Percentiles rank a stretch among this genome's conserved stretches.
These are phyloP conservation scores for Zalophus californianus DNA, from an alignment of 2,797 vertebrate species.

Conservation along the genomic window DNA sequence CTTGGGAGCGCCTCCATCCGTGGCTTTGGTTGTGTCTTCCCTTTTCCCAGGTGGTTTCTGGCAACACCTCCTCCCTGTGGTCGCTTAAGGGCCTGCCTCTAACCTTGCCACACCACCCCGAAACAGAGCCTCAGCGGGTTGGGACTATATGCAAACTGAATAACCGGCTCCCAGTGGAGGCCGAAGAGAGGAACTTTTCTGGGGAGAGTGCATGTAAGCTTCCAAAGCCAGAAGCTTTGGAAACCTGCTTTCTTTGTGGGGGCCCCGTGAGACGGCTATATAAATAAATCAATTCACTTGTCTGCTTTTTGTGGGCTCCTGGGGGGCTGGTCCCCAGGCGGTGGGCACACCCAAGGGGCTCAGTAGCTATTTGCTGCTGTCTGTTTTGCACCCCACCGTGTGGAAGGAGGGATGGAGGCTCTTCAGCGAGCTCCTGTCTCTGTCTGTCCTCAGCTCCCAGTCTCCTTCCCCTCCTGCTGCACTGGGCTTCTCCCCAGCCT, in stretches of 20 bases:
- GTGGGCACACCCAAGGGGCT: not conserved
- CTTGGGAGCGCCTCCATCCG: fast-evolving
- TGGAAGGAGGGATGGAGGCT: not conserved
- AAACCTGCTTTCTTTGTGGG: not conserved
- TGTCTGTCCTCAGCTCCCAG: not conserved
- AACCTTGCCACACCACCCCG: fast-evolving
- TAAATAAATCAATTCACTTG: not conserved
- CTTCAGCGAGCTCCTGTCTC: not conserved
- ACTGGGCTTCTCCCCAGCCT: not conserved
- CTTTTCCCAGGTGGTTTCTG: not conserved
- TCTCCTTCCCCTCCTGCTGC: not conserved
- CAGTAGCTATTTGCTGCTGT: not conserved
- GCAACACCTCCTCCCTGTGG: not conserved
- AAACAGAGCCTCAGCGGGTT: too few species aligned
- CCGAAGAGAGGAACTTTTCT: not conserved
- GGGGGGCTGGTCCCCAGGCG: not conserved
- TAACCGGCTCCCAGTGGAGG: fast-evolving
- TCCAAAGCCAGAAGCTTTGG: not conserved
- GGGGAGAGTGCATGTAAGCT: not conserved
- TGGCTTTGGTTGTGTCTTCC: not conserved
- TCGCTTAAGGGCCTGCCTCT: not conserved
- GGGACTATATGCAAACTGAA: not conserved
- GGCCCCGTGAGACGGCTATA: not conserved
- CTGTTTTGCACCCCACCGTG: fast-evolving
- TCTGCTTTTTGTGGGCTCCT: not conserved